Conservation (phyloP, 30 jellyfish, hydroid and myxozoan species). For the Hydractinia echinata region DNA sequence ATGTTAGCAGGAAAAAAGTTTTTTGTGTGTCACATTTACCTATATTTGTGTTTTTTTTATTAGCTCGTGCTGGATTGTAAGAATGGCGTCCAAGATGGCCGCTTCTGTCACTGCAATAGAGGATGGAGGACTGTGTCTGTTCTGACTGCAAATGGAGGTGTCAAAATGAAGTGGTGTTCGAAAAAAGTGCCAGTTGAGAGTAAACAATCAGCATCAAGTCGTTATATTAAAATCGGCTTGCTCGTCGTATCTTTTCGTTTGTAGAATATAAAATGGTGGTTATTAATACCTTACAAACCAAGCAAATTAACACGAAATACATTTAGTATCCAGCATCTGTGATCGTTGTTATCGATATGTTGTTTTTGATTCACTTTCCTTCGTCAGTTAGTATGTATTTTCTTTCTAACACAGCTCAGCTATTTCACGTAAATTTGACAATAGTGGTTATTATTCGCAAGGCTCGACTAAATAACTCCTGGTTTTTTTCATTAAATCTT, state of each 20-base stretch:
- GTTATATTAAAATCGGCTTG: not conserved
- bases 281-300: too few species aligned
- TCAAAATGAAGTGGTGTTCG: slow-evolving; percentile 33
- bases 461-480: not conserved
- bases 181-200: not conserved
- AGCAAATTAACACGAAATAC: too few species aligned
- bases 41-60: not conserved
- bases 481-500: not conserved
- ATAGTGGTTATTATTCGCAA: not conserved
- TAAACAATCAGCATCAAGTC: not conserved
- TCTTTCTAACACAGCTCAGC: not conserved
- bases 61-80: slow-evolving; percentile 12
- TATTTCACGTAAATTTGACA: not conserved
- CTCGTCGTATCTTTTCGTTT: slow-evolving; percentile 24
- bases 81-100: slow-evolving; percentile 30
- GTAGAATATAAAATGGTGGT: too few species aligned
- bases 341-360: not conserved
- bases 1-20: not conserved
- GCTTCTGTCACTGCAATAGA: slow-evolving; percentile 17
- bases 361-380: not conserved
- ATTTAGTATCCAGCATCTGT: too few species aligned
- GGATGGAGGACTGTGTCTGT: slow-evolving; percentile 33
- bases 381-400: not conserved
- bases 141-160: not conserved
- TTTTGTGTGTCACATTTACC: not conserved